Evolutionary conservation across 2,888 invertebrate species (phyloP).

Genomic region (Diplazon laetatorius): DNA sequence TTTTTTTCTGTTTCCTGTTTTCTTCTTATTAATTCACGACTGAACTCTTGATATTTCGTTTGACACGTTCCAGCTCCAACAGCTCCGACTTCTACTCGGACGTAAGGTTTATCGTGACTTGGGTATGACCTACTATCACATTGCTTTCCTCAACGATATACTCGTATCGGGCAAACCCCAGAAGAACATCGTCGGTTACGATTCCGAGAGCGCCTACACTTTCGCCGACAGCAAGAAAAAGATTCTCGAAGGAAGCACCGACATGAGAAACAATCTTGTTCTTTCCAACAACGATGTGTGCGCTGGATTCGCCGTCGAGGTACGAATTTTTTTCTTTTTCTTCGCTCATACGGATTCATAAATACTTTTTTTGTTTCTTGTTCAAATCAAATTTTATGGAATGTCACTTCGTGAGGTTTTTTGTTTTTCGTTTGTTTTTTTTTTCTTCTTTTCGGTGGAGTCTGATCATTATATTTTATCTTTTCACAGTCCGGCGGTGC

Average conservation of each 20-base stretch:
- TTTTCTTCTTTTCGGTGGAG: neutral
- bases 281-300: slow-evolving; percentile 85
- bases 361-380: neutral
- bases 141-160: slow-evolving; percentile 85
- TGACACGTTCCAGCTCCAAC: slow-evolving; percentile 81
- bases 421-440: neutral
- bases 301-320: slow-evolving; percentile 86
- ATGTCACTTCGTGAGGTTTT: slow-evolving; percentile 30
- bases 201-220: slow-evolving; percentile 85
- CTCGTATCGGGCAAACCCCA: slow-evolving; percentile 84
- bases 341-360: too few species aligned
- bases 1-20: neutral
- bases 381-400: neutral
- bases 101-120: slow-evolving; percentile 83
- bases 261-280: slow-evolving; percentile 84
- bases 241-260: slow-evolving; percentile 84
- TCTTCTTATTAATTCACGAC: neutral
- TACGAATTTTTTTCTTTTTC: too few species aligned
- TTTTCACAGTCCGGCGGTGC: slow-evolving; percentile 85
- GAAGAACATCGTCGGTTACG: slow-evolving; percentile 86
- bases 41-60: slow-evolving; percentile 31
- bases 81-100: slow-evolving; percentile 76
- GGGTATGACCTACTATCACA: slow-evolving; percentile 86
- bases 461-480: neutral
- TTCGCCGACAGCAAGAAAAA: slow-evolving; percentile 87